A percentile compares a stretch with the other conserved stretches of the same genome.
Evolutionary conservation across 1,140 invertebrate genomes (phyloP).

Genomic region (Papilio aristodemus): DNA sequence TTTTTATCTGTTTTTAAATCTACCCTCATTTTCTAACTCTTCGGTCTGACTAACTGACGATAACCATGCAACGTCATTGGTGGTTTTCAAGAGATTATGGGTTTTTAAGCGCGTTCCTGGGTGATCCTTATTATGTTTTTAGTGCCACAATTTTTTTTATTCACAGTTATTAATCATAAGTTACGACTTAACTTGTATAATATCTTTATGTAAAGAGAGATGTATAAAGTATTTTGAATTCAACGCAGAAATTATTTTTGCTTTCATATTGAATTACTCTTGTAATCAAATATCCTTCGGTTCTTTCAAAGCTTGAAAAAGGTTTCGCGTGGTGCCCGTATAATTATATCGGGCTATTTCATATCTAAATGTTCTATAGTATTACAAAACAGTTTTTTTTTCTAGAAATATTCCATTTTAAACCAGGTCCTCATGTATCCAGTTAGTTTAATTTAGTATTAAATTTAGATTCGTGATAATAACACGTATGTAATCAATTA

Average conservation of each 20-base stretch:
- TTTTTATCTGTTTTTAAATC: too few species aligned
- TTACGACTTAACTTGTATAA: background rate
- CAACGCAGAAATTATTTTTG: background rate
- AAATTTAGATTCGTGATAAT: too few species aligned
- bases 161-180: background rate
- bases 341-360: background rate
- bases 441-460: too few species aligned
- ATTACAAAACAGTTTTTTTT: background rate
- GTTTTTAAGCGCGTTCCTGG: too few species aligned
- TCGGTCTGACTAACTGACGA: too few species aligned
- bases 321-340: slow-evolving; percentile 10
- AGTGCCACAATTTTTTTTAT: background rate
- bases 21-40: too few species aligned
- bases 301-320: background rate
- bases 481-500: too few species aligned
- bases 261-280: slow-evolving; percentile 14
- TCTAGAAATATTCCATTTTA: too few species aligned
- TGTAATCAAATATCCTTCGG: slow-evolving; percentile 14
- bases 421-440: too few species aligned
- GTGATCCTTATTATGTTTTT: too few species aligned
- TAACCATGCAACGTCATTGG: too few species aligned
- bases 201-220: background rate
- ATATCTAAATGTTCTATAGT: background rate
- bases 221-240: slow-evolving; percentile 1
- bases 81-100: too few species aligned